phyloP scores from a whole-genome alignment of 2,888 invertebrate species.

The Prenolepis imparis region DNA sequence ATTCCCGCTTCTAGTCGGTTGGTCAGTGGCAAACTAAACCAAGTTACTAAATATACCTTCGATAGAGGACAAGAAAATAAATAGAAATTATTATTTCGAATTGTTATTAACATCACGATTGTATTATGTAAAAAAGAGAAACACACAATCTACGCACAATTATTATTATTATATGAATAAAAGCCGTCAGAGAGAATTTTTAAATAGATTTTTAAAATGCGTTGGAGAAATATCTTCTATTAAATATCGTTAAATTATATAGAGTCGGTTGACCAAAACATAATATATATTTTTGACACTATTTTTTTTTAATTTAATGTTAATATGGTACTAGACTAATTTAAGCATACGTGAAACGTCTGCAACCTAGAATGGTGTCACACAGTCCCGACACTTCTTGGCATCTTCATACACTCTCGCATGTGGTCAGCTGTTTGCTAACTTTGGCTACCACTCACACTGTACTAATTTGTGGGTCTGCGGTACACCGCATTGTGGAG shows the following conservation, averaged over 20 bases:
- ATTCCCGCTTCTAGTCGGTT: conserved; percentile 39
- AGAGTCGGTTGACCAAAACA: background rate
- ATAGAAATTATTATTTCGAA: conserved; percentile 11
- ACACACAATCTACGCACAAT: background rate
- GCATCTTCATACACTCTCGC: conserved; percentile 54
- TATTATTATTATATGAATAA: background rate
- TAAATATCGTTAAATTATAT: background rate
- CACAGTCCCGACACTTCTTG: conserved; percentile 56
- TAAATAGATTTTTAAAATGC: background rate
- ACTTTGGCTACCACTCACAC: conserved; percentile 45
- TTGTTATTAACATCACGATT: conserved; percentile 1
- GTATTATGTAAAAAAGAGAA: background rate
- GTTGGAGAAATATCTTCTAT: background rate
- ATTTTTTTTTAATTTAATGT: background rate
- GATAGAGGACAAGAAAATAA: conserved; percentile 10
- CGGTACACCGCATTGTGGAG: conserved; percentile 49
- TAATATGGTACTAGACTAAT: conserved; percentile 13
- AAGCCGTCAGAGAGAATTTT: background rate
- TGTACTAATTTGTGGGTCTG: conserved; percentile 62
- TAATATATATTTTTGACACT: background rate
- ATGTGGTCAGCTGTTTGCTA: conserved; percentile 57
- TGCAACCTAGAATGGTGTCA: conserved; percentile 39
- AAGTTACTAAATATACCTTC: conserved; percentile 35
- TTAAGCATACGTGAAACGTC: conserved; percentile 26
- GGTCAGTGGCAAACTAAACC: conserved; percentile 32